Percentiles rank a stretch among this genome's conserved stretches.
Evolutionary conservation across 2,113 vertebrate genomes (phyloP).

Genomic region (Lampris incognitus): DNA sequence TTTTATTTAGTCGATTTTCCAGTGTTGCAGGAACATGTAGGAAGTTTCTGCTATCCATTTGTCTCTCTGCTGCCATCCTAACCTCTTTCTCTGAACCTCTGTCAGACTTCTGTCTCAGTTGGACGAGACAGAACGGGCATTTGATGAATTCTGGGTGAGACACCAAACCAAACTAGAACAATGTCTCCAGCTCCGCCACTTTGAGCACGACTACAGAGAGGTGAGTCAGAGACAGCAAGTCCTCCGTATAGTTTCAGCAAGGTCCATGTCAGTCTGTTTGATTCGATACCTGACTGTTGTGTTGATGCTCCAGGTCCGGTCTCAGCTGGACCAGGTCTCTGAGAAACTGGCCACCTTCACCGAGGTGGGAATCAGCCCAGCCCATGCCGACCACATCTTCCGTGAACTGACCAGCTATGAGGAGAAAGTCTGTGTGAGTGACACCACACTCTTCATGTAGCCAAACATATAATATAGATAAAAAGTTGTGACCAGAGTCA

Average conservation of each 20-base stretch:
- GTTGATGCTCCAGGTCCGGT: slow-evolving; percentile 84
- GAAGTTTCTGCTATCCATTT: not conserved
- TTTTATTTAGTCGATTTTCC: too few species aligned
- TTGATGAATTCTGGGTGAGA: slow-evolving; percentile 96
- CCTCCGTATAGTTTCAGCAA: not conserved
- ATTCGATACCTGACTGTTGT: slow-evolving; percentile 4
- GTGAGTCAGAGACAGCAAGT: slow-evolving; percentile 76
- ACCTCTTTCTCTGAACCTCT: not conserved
- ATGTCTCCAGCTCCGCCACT: slow-evolving; percentile 91
- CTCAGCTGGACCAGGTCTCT: slow-evolving; percentile 84
- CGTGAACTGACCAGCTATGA: slow-evolving; percentile 88
- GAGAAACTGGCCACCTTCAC: slow-evolving; percentile 88
- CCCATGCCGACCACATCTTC: slow-evolving; percentile 90
- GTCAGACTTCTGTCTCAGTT: slow-evolving; percentile 91
- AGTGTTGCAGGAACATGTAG: too few species aligned
- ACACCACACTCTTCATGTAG: not conserved
- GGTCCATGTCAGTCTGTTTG: not conserved
- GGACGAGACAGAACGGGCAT: slow-evolving; percentile 92
- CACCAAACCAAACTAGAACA: slow-evolving; percentile 95
- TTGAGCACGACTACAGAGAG: slow-evolving; percentile 94
- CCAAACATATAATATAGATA: too few species aligned
- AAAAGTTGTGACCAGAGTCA: too few species aligned
- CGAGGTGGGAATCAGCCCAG: slow-evolving; percentile 91
- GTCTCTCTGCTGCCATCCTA: not conserved
- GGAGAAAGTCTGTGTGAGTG: slow-evolving; percentile 88